Base-by-base conservation (phyloP, 2,888 invertebrate species). In the Elysia crispata region DNA sequence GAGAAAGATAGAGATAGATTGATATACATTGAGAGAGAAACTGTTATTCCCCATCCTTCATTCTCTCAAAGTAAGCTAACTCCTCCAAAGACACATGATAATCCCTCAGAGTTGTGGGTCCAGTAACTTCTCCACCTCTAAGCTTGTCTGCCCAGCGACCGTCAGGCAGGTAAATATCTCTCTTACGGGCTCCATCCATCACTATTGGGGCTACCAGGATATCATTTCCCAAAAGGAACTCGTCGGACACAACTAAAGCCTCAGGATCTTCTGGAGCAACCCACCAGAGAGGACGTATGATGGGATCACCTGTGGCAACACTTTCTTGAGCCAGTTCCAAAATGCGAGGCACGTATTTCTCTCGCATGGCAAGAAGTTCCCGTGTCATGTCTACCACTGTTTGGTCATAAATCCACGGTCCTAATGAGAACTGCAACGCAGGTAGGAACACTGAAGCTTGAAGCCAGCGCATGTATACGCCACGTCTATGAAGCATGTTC, bases 261-360 rank as follows among this genome's bases (percentile, higher is more conserved):
- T 95, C 94, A 15, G 94, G 94, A 87, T 99, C 98, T 0, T 93
- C 90, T 0, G 98, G 97, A 91, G 95, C 98, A 86, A 97, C 95
- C 85, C 96, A 95, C 95, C 97, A 96, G 28, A 98, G 90, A 0
- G 99, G 98, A 31, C 98, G 93, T 92, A 98, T 96, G 0, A 98
- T 96, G 0, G 99, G 98, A 62, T 94, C 93, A 0, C 90, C 91
- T 3, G 88, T 89, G 49, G 28, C 49, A 0, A 83, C 83, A 18
- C 87, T 81, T 31, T 89, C 87, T 20, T 83, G 60, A 6, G 90
- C 90, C 18, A 90, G 84, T 25, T 82, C 64, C 5, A 89, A 82
- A 49, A 91, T 83, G 5, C 72, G 76, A 5, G 86, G 82, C 0
- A 86, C 76, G 72, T 88, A 85, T 20, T 85, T 66, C 41, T 86